Conservation (phyloP, 2,113 vertebrate genomes). For the Lepus timidus region DNA sequence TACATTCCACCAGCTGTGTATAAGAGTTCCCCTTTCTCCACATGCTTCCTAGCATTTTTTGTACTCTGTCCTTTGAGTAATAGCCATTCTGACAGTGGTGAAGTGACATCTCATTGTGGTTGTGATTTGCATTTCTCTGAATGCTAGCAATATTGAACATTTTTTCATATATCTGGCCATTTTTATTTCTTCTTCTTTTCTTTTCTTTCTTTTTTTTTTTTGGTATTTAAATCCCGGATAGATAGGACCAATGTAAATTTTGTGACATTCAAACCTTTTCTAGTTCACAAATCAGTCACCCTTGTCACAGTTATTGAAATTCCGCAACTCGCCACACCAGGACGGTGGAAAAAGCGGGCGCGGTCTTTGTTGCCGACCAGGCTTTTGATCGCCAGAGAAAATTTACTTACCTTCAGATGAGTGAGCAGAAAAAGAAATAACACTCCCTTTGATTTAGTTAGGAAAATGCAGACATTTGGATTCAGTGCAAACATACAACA, state of each 20-base stretch:
- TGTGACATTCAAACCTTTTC: conserved; percentile 92
- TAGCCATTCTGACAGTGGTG: no score
- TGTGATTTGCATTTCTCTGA: no score
- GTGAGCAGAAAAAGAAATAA: conserved; percentile 94
- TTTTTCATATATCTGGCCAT: no score
- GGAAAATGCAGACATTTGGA: conserved; percentile 94
- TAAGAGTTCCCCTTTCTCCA: no score
- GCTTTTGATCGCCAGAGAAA: conserved; percentile 94
- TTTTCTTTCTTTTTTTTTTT: no score
- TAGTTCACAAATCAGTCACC: conserved; percentile 94
- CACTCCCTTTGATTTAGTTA: conserved; percentile 94
- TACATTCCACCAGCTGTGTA: no score
- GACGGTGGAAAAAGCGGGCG: conserved; percentile 92
- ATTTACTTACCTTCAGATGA: conserved; percentile 95
- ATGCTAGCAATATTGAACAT: no score
- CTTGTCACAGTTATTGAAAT: conserved; percentile 94
- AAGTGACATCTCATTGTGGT: no score
- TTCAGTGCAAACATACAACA: conserved; percentile 95
- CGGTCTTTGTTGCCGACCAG: conserved; percentile 93
- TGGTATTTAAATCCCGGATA: conserved; percentile 73
- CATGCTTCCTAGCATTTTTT: no score
- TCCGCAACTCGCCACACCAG: conserved; percentile 92
- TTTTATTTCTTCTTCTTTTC: no score
- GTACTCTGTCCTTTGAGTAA: no score
- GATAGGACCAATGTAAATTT: conserved; percentile 91